A percentile compares a stretch with the other conserved stretches of the same genome.
phyloP scores from a whole-genome alignment of 1,140 invertebrate genomes.

The Papilio helenus region DNA sequence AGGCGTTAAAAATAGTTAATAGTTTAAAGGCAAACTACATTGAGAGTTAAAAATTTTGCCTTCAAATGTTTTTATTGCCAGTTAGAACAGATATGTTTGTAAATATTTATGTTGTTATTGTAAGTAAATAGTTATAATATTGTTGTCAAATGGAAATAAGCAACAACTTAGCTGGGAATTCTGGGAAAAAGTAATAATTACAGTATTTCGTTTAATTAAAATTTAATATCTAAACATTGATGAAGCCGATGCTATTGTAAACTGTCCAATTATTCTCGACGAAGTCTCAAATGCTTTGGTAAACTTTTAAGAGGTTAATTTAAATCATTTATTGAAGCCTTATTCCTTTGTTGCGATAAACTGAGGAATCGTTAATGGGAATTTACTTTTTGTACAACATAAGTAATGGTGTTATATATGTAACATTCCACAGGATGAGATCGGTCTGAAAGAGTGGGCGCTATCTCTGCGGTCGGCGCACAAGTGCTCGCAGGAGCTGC shows the following conservation, averaged over 20 bases:
- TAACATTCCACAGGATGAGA: slow-evolving; percentile 90
- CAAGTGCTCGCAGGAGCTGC: slow-evolving; percentile 95
- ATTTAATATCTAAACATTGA: not conserved
- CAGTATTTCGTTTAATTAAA: not conserved
- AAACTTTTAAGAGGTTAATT: slow-evolving; percentile 22
- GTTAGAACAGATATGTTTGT: too few species aligned
- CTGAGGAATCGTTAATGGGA: slow-evolving; percentile 10
- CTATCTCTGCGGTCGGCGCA: slow-evolving; percentile 94
- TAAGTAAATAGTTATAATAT: too few species aligned
- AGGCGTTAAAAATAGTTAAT: too few species aligned
- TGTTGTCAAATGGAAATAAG: too few species aligned
- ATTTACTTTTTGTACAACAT: too few species aligned
- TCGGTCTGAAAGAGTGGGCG: slow-evolving; percentile 97
- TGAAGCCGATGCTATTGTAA: not conserved
- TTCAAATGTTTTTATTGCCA: too few species aligned
- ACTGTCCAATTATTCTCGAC: slow-evolving; percentile 10
- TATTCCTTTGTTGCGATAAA: slow-evolving; percentile 5
- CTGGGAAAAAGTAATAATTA: not conserved
- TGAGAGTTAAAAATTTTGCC: too few species aligned
- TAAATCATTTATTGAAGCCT: not conserved
- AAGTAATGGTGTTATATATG: too few species aligned
- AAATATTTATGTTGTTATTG: too few species aligned
- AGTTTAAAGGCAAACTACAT: too few species aligned
- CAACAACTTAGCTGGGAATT: not conserved
- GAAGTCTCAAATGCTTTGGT: not conserved